phyloP scores from a whole-genome alignment of 2,888 invertebrate species.

The Leptopterna dolabrata region DNA sequence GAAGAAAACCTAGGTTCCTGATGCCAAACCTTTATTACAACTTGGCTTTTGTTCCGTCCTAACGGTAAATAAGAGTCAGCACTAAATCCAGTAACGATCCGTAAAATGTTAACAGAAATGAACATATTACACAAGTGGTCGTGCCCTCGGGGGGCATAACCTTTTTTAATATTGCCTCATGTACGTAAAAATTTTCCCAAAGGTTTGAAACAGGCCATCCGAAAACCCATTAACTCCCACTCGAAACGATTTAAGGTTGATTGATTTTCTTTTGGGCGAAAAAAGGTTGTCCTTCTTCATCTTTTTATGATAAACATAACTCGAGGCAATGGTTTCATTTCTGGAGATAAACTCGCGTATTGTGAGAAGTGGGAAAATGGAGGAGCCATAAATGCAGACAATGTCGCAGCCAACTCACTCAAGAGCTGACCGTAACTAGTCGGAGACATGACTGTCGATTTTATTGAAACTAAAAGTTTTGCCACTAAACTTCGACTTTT shows the following conservation, averaged over 20 bases:
- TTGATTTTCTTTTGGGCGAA: constrained; percentile 37
- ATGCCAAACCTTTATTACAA: constrained; percentile 43
- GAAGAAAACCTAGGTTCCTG: neutral
- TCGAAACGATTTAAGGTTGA: constrained; percentile 29
- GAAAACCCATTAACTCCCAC: constrained; percentile 27
- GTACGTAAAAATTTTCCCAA: constrained; percentile 28
- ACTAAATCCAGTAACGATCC: constrained; percentile 59
- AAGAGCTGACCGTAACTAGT: constrained; percentile 34
- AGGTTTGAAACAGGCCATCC: constrained; percentile 11
- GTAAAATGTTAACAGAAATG: constrained; percentile 59
- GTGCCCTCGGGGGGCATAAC: constrained; percentile 49
- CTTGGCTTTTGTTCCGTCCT: constrained; percentile 55
- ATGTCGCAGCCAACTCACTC: constrained; percentile 21
- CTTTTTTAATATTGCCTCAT: constrained; percentile 57
- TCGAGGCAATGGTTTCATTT: constrained; percentile 44
- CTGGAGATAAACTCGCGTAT: neutral
- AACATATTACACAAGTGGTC: constrained; percentile 59
- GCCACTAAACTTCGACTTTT: neutral
- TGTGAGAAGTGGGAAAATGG: constrained; percentile 13
- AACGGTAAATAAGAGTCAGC: constrained; percentile 54
- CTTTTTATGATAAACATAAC: constrained; percentile 47
- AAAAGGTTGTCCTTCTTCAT: constrained; percentile 36
- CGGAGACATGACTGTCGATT: constrained; percentile 16
- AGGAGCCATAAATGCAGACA: constrained; percentile 40
- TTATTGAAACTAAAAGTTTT: constrained; percentile 35